A percentile compares a stretch with the other conserved stretches of the same genome.
Conservation (phyloP, 1,140 invertebrate genomes). For the Sycobia sp. region DNA sequence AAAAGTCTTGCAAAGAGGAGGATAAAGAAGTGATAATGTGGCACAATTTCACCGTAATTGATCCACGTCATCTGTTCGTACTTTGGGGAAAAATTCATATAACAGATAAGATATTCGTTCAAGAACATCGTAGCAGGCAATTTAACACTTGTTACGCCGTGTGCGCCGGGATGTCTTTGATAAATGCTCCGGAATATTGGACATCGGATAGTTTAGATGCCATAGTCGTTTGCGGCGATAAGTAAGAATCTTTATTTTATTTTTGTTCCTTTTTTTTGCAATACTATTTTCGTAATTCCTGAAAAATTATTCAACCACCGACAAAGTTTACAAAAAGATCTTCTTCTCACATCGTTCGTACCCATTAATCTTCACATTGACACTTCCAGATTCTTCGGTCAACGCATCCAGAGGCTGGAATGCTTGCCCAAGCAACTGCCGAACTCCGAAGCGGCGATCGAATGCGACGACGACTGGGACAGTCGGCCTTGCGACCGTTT, state of each 20-base stretch:
- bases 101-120: conserved; percentile 42
- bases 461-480: conserved; percentile 20
- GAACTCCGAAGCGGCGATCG: neutral
- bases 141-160: conserved; percentile 48
- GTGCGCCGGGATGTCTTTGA: conserved; percentile 49
- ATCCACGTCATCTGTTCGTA: conserved; percentile 43
- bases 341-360: too few relatives aligned
- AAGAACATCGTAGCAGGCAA: conserved; percentile 47
- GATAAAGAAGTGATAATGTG: too few relatives aligned
- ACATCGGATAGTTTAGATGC: conserved; percentile 44
- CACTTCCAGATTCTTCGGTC: neutral
- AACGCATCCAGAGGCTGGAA: neutral
- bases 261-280: too few relatives aligned
- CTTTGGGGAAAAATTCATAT: conserved; percentile 49
- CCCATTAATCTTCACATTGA: too few relatives aligned
- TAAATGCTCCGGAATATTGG: conserved; percentile 55
- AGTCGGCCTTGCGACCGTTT: conserved; percentile 38
- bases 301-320: too few relatives aligned
- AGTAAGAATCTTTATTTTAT: neutral
- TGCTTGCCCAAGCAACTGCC: neutral
- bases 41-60: conserved; percentile 48
- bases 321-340: neutral
- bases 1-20: too few relatives aligned
- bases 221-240: conserved; percentile 49
- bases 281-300: neutral